These are phyloP conservation scores for Cephus pygmeus DNA, from an alignment of 2,888 invertebrate species.

Conservation along the genomic window DNA sequence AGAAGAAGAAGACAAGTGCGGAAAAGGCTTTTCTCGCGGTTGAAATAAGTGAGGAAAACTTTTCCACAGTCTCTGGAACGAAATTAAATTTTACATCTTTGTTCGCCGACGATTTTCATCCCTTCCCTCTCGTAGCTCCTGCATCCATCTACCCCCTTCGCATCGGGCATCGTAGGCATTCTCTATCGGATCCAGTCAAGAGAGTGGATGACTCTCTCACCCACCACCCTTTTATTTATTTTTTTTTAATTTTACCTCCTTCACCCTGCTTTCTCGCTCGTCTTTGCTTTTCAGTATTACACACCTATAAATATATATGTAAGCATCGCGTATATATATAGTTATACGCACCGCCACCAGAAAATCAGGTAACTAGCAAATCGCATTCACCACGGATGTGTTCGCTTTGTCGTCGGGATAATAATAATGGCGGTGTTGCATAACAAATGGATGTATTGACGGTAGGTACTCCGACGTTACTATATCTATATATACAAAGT, in stretches of 20 bases:
- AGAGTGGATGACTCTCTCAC: neutral
- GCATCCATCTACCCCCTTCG: neutral
- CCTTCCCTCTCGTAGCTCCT: neutral
- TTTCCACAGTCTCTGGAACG: constrained; percentile 22
- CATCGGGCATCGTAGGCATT: neutral
- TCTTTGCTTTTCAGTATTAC: constrained; percentile 1
- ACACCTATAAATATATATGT: neutral
- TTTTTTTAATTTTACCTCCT: neutral
- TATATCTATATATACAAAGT: neutral
- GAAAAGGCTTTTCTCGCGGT: constrained; percentile 11
- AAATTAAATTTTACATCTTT: constrained; percentile 46
- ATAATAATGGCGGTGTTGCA: neutral
- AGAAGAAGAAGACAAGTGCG: neutral
- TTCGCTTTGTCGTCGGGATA: neutral
- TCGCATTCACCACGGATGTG: neutral
- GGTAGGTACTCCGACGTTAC: neutral
- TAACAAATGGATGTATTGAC: constrained; percentile 7
- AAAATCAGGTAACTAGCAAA: neutral
- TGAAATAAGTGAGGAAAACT: constrained; percentile 23
- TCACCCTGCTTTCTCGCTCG: neutral
- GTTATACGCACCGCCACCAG: neutral
- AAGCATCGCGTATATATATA: neutral
- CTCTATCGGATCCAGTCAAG: neutral
- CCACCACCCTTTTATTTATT: neutral
- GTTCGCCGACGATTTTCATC: constrained; percentile 4